Conservation (phyloP, 2,113 vertebrate genomes). For the Tautogolabrus adspersus region DNA sequence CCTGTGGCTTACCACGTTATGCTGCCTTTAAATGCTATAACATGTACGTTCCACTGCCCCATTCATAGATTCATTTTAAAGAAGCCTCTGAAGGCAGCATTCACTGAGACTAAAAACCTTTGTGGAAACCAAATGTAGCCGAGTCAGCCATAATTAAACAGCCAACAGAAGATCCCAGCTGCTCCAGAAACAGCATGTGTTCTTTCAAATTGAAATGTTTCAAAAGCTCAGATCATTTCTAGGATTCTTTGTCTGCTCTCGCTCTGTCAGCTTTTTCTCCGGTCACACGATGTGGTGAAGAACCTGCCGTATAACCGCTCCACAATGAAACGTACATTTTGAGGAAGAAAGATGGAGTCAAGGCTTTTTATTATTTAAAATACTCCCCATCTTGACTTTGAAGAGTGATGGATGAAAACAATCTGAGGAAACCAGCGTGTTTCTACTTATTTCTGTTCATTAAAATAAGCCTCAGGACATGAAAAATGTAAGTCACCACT, state of each 20-base stretch:
- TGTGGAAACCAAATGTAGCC: neutral
- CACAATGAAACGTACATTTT: neutral
- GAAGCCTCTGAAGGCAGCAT: neutral
- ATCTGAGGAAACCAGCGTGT: neutral
- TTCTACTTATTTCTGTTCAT: neutral
- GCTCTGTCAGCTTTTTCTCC: neutral
- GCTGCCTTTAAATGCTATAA: neutral
- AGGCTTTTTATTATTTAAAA: too few relatives aligned
- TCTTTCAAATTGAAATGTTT: neutral
- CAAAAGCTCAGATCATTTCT: neutral
- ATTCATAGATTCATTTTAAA: neutral
- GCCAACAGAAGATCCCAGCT: neutral
- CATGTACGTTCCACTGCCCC: too few relatives aligned
- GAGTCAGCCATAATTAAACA: slow-evolving; percentile 5
- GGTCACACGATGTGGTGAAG: neutral
- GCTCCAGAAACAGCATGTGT: neutral
- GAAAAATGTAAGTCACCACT: neutral
- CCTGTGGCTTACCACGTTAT: neutral
- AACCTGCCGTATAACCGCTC: neutral
- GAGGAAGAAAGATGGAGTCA: too few relatives aligned
- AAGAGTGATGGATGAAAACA: neutral
- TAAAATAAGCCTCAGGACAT: slow-evolving; percentile 1
- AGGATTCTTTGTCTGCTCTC: neutral
- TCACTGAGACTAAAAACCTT: neutral
- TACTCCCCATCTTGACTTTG: too few relatives aligned